Conservation (phyloP, 2,797 vertebrate species). For the Acanthurus leucopareius region DNA sequence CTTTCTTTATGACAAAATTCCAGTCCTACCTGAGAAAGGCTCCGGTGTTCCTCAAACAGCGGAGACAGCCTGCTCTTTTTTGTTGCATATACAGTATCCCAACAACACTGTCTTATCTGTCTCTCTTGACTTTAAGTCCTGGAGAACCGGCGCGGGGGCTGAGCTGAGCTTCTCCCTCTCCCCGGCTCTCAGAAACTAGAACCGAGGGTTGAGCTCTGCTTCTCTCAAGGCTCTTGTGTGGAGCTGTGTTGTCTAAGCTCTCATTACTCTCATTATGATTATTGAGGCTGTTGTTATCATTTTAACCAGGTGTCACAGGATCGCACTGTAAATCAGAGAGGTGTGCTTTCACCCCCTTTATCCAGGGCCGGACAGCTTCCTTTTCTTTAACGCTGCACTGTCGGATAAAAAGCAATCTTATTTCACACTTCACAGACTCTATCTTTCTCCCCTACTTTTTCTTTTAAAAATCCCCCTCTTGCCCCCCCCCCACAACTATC, state of each 20-base stretch:
- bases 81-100: constrained; percentile 58
- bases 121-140: constrained; percentile 55
- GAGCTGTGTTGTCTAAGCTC: constrained; percentile 67
- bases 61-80: constrained; percentile 57
- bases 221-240: constrained; percentile 59
- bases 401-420: constrained; percentile 89
- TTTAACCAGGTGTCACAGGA: constrained; percentile 84
- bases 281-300: constrained; percentile 83
- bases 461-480: constrained; percentile 66
- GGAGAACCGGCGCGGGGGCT: constrained; percentile 61
- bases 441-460: constrained; percentile 82
- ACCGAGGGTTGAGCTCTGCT: constrained; percentile 52
- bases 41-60: constrained; percentile 67
- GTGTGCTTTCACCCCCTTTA: constrained; percentile 68
- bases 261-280: constrained; percentile 87
- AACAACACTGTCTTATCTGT: constrained; percentile 58
- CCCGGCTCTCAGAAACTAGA: constrained; percentile 44
- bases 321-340: constrained; percentile 73
- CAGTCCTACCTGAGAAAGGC: constrained; percentile 77
- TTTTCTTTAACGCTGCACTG: constrained; percentile 83
- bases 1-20: constrained; percentile 70
- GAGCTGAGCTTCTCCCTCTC: constrained; percentile 68
- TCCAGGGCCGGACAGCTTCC: constrained; percentile 83
- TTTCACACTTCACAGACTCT: constrained; percentile 89
- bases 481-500: constrained; percentile 57